A percentile compares a stretch with the other conserved stretches of the same genome.
These are phyloP conservation scores for Sphinx pinastri DNA, from an alignment of 2,888 invertebrate genomes.

Conservation along the genomic window DNA sequence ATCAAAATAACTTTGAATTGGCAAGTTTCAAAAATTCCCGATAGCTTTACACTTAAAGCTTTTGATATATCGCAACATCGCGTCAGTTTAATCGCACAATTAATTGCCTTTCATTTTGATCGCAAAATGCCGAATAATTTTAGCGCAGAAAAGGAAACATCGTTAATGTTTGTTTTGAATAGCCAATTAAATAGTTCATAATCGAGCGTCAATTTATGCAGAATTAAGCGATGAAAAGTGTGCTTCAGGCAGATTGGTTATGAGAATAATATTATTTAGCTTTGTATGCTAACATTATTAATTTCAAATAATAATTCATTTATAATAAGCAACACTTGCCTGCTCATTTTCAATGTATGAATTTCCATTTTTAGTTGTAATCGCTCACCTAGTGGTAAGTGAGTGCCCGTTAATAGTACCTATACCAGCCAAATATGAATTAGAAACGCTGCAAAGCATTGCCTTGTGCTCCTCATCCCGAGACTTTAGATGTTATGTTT, in stretches of 20 bases:
- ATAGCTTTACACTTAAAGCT: slow-evolving; percentile 17
- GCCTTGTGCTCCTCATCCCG: too few relatives aligned
- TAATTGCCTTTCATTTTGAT: slow-evolving; percentile 34
- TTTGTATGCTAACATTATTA: too few relatives aligned
- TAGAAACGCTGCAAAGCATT: too few relatives aligned
- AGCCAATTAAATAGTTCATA: background rate
- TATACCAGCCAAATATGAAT: too few relatives aligned
- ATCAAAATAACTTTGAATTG: slow-evolving; percentile 32
- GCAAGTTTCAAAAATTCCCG: slow-evolving; percentile 25
- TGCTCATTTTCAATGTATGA: too few relatives aligned
- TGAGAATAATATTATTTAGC: background rate
- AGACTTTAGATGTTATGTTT: too few relatives aligned
- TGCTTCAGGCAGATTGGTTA: background rate
- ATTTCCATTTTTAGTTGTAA: too few relatives aligned
- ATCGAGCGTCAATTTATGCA: background rate
- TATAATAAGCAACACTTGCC: too few relatives aligned
- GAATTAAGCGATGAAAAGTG: background rate
- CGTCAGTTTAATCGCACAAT: slow-evolving; percentile 31
- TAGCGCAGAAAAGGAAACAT: background rate
- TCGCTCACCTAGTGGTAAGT: too few relatives aligned
- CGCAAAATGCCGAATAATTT: slow-evolving; percentile 24
- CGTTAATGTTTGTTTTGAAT: background rate
- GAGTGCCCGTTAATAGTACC: too few relatives aligned
- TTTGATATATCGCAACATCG: slow-evolving; percentile 30
- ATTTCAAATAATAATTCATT: too few relatives aligned